Conservation (phyloP, 2,113 vertebrate species). For the Coracopsis vasa region DNA sequence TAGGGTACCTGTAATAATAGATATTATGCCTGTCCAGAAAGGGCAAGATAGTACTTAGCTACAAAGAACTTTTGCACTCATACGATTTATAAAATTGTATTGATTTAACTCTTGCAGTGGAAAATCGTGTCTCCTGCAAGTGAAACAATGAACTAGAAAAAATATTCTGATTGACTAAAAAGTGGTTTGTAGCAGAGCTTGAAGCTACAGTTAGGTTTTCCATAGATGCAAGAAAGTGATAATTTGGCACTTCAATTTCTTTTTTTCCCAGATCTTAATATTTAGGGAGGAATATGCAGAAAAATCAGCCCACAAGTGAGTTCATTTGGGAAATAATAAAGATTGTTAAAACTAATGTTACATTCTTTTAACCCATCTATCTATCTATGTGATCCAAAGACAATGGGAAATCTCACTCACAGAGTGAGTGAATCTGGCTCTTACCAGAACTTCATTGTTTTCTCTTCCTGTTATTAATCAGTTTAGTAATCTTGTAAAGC, state of each 20-base stretch:
- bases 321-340: neutral
- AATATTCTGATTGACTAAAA: neutral
- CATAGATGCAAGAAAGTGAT: neutral
- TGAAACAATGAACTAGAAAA: neutral
- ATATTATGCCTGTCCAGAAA: conserved; percentile 2
- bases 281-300: neutral
- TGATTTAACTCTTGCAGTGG: conserved; percentile 24
- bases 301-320: neutral
- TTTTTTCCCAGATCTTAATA: neutral
- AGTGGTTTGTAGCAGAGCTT: neutral
- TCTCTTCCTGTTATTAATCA: neutral
- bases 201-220: neutral
- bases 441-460: neutral
- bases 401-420: neutral
- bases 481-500: neutral
- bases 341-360: neutral
- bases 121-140: neutral
- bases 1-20: neutral
- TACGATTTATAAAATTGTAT: conserved; percentile 34
- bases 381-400: neutral
- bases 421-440: neutral
- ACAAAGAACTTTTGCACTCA: conserved; percentile 21
- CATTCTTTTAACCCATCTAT: neutral
- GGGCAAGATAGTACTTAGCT: neutral
- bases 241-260: neutral